A percentile compares a stretch with the other conserved stretches of the same genome.
phyloP scores from a whole-genome alignment of 2,113 vertebrate genomes.

The Charadrius vociferus region DNA sequence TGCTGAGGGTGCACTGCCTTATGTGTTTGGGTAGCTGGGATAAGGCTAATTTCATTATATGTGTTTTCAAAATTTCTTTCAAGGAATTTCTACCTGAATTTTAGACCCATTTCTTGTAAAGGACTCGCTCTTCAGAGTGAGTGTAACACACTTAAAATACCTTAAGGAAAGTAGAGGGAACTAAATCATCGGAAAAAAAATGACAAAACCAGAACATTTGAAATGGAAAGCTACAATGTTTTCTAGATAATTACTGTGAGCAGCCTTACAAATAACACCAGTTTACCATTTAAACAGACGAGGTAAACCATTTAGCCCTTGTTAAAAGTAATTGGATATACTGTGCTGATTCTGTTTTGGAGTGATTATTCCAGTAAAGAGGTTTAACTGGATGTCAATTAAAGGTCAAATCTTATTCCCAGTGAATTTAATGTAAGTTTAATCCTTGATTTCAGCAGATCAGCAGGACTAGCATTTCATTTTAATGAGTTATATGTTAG shows the following conservation, averaged over 20 bases:
- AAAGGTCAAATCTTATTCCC: not conserved
- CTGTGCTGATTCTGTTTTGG: not conserved
- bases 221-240: not conserved
- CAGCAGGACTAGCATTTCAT: not conserved
- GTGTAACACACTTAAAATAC: not conserved
- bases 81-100: not conserved
- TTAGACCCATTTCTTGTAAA: not conserved
- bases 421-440: not conserved
- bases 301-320: not conserved
- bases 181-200: not conserved
- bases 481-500: not conserved
- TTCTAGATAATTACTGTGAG: not conserved
- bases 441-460: not conserved
- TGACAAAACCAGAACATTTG: not conserved
- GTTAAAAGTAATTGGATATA: conserved; percentile 6
- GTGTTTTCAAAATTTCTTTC: not conserved
- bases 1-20: too few species aligned
- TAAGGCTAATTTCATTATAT: not conserved
- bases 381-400: not conserved
- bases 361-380: not conserved
- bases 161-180: not conserved
- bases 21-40: not conserved
- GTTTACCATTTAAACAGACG: not conserved
- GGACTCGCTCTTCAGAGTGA: not conserved
- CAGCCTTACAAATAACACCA: not conserved